These are phyloP conservation scores for Enteromius mattozi DNA, from an alignment of 2,797 vertebrate species.

Conservation along the genomic window DNA sequence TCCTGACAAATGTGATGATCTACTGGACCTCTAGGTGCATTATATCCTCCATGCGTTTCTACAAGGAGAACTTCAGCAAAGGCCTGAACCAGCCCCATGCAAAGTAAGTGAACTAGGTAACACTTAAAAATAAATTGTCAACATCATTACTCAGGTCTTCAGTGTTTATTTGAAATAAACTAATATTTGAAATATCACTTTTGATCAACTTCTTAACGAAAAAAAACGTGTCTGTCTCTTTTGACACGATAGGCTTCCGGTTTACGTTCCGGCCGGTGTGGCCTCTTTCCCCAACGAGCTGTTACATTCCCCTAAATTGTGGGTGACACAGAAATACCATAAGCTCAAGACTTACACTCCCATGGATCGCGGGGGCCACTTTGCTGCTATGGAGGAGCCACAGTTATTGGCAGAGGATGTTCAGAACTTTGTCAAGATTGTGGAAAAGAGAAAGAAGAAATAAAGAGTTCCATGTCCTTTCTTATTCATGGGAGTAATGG, in stretches of 20 bases:
- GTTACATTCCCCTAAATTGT: constrained; percentile 75
- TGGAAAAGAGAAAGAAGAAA: constrained; percentile 72
- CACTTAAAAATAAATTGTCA: too few relatives aligned
- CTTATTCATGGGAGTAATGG: background rate
- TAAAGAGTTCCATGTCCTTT: background rate
- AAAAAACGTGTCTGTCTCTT: background rate
- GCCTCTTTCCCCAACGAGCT: constrained; percentile 86
- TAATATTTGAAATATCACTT: too few relatives aligned
- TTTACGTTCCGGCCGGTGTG: constrained; percentile 79
- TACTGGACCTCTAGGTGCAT: constrained; percentile 89
- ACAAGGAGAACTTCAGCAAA: constrained; percentile 84
- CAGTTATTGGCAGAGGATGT: constrained; percentile 85
- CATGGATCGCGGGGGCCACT: constrained; percentile 86
- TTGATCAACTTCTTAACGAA: too few relatives aligned
- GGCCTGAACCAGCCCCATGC: constrained; percentile 67
- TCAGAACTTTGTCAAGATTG: constrained; percentile 78
- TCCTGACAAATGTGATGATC: constrained; percentile 91
- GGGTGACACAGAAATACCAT: constrained; percentile 77
- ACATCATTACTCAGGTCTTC: too few relatives aligned
- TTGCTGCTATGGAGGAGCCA: constrained; percentile 90
- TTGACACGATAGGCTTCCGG: constrained; percentile 70
- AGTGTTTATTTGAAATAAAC: too few relatives aligned
- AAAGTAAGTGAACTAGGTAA: constrained; percentile 64
- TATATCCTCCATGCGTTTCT: constrained; percentile 87
- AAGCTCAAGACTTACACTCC: constrained; percentile 76